Conservation (phyloP, 2,797 vertebrate genomes). For the Diplodus puntazzo region DNA sequence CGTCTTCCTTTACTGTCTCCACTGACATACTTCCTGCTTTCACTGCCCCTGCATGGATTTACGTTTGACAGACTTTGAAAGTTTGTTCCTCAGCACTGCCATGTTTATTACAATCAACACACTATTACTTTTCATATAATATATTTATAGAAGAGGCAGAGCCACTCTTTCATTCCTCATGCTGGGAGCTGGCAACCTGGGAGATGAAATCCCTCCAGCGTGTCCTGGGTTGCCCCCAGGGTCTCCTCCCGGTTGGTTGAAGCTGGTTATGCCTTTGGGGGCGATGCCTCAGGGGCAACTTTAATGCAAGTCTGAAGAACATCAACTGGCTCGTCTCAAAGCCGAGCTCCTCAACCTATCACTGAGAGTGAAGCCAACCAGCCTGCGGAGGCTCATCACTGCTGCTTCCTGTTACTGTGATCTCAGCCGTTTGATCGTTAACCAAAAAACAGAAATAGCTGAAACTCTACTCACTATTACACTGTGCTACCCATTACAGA, state of each 20-base stretch:
- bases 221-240: slow-evolving; percentile 42
- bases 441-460: slow-evolving; percentile 10
- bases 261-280: slow-evolving; percentile 40
- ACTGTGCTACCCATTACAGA: neutral
- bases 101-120: slow-evolving; percentile 53
- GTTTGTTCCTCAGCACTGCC: slow-evolving; percentile 31
- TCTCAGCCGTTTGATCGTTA: slow-evolving; percentile 16
- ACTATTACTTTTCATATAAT: slow-evolving; percentile 47
- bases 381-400: slow-evolving; percentile 12
- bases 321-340: slow-evolving; percentile 33
- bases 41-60: slow-evolving; percentile 44
- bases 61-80: slow-evolving; percentile 26
- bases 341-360: slow-evolving; percentile 23
- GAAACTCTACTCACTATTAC: neutral
- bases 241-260: slow-evolving; percentile 44
- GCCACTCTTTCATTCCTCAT: slow-evolving; percentile 25
- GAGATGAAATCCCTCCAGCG: slow-evolving; percentile 51
- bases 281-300: slow-evolving; percentile 48
- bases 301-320: slow-evolving; percentile 43
- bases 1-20: slow-evolving; percentile 41
- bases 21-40: slow-evolving; percentile 36
- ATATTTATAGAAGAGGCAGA: slow-evolving; percentile 36
- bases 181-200: slow-evolving; percentile 16
- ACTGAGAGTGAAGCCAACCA: slow-evolving; percentile 25
- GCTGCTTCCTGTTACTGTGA: slow-evolving; percentile 16